Evolutionary conservation across 1,140 invertebrate species (phyloP).

Genomic region (fruit fly (Drosophila melanogaster)): DNA sequence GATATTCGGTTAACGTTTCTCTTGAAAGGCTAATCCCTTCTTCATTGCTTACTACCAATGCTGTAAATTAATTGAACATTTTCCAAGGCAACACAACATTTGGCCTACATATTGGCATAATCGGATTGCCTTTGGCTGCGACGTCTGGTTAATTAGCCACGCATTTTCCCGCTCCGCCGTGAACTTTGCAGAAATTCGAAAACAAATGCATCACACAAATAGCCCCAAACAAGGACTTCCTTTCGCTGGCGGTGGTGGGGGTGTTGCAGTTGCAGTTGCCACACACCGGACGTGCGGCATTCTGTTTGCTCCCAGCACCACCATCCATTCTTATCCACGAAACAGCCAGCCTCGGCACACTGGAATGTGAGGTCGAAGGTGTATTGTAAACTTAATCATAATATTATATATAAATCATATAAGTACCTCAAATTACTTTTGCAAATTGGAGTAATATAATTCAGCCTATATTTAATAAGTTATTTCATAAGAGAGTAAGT

Average conservation of each 20-base stretch:
- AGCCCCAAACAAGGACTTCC: background rate
- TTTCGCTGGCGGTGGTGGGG: background rate
- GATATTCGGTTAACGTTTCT: too few species aligned
- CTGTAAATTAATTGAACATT: background rate
- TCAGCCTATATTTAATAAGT: too few species aligned
- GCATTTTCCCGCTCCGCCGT: constrained; percentile 10
- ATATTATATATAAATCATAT: too few species aligned
- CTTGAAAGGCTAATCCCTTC: background rate
- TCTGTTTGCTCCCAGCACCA: constrained; percentile 27
- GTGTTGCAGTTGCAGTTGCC: constrained; percentile 9
- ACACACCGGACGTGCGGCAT: constrained; percentile 1
- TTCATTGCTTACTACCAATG: background rate
- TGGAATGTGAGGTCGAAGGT: background rate
- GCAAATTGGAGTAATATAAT: background rate
- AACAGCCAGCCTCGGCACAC: background rate
- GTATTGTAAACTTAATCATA: too few species aligned
- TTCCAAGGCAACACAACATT: background rate
- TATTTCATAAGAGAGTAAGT: too few species aligned
- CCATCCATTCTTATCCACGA: background rate
- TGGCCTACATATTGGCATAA: background rate
- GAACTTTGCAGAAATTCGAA: constrained; percentile 7
- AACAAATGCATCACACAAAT: constrained; percentile 17
- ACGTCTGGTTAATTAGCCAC: background rate
- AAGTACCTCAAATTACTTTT: too few species aligned
- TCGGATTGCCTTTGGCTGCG: background rate